Conservation (phyloP, 2,113 vertebrate genomes). For the Tragelaphus imberbis region DNA sequence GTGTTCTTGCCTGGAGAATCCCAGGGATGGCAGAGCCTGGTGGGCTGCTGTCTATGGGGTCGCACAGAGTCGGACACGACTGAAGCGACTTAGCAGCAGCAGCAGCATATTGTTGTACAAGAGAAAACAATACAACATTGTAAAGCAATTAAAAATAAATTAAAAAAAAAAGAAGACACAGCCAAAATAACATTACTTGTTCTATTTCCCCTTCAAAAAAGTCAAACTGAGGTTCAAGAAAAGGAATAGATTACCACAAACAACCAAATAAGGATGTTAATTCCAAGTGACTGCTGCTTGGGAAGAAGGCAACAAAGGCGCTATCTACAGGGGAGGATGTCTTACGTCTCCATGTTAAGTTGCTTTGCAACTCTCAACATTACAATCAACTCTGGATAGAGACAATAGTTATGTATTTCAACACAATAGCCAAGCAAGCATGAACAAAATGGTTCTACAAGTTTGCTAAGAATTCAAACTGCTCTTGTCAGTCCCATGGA, state of each 20-base stretch:
- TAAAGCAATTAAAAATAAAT: not conserved
- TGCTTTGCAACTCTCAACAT: slow-evolving; percentile 3
- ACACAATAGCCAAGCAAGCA: not conserved
- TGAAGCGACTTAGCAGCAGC: no score
- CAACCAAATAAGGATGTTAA: not conserved
- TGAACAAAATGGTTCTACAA: not conserved
- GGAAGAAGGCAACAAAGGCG: not conserved
- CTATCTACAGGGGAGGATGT: not conserved
- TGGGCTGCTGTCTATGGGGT: no score
- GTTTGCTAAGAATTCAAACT: not conserved
- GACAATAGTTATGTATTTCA: not conserved
- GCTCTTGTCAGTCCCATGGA: not conserved
- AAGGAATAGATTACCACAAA: not conserved
- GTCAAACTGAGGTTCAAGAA: not conserved
- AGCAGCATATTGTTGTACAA: not conserved
- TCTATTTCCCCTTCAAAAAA: not conserved
- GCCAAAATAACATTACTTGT: not conserved
- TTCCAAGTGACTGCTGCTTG: not conserved
- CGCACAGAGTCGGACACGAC: no score
- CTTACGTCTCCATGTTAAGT: not conserved
- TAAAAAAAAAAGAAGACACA: not conserved
- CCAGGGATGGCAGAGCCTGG: no score
- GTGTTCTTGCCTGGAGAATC: no score
- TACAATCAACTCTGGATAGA: not conserved
- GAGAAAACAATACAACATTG: not conserved